Base-by-base conservation (phyloP, 2,797 vertebrate genomes). In the Anniella stebbinsi region DNA sequence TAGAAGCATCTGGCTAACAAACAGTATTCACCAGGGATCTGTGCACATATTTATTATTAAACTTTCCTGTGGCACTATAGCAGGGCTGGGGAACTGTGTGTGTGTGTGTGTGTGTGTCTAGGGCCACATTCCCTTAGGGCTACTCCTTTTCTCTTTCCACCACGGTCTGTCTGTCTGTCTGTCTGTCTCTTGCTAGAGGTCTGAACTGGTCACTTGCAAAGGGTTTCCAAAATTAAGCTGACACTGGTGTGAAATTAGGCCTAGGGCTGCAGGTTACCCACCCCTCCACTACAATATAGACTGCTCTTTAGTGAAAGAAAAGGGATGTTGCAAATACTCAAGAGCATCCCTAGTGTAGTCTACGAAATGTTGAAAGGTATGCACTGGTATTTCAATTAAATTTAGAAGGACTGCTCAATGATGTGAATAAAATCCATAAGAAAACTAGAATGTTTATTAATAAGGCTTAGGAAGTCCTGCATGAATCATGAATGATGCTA, bases 381-480 rank as follows among this genome's bases (percentile, higher is more conserved):
- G 75, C 33, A 80, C 66, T 76, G 36, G 41, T 81, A 30, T 89
- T 89, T 66, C 23, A 51, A 75, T 51, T 41, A n/a, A 45, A 83
- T 28, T 66, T 30, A 76, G 38, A 54, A 76, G 33, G 45, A 76
- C 54, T 76, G 70, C 1, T 60, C 90, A 95, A 92, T 51, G 75
- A 86, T 93, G 92, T 80, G 82, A 91, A 63, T 83, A 90, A 82
- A 41, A 1, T 72, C 83, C 41, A 80, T 88, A 90, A 92, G 87
- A 78, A 82, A 38, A 80, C 0, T 3, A 69, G 30, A 48, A 90
- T 38, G 86, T 92, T 94, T 95, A 88, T 80, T 89, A 89, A 38
- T 23, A 88, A 69, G 89, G 41, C 66, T 94, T 75, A 87, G 77
- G 76, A 87, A 91, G 90, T 86, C 66, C 77, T 81, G 70, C 13